Conservation (phyloP, 2,797 vertebrate genomes). For the Acanthurus lineatus region DNA sequence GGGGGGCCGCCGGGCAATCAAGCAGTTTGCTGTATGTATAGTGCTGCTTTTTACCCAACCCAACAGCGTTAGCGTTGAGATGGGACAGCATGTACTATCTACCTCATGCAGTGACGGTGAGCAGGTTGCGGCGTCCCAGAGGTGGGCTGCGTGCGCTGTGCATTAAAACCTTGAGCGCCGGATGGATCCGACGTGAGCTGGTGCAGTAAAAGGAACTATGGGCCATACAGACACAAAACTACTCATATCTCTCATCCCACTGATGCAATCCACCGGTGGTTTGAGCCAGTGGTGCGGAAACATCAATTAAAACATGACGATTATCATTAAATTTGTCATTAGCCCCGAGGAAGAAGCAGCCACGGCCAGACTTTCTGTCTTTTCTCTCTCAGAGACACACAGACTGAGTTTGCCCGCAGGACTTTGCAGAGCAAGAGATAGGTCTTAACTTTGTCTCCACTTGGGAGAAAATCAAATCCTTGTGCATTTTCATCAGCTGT, state of each 20-base stretch:
- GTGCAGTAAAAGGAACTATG: slow-evolving; percentile 42
- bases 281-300: slow-evolving; percentile 79
- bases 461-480: slow-evolving; percentile 89
- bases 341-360: slow-evolving; percentile 70
- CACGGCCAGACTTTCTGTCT: slow-evolving; percentile 48
- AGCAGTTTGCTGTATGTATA: slow-evolving; percentile 48
- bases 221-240: slow-evolving; percentile 52
- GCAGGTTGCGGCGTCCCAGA: slow-evolving; percentile 60
- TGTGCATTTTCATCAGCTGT: slow-evolving; percentile 93
- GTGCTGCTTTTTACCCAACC: slow-evolving; percentile 44
- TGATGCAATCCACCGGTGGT: slow-evolving; percentile 75
- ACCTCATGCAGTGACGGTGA: slow-evolving; percentile 53
- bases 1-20: slow-evolving; percentile 70
- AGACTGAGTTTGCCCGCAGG: slow-evolving; percentile 72
- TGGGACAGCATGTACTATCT: slow-evolving; percentile 51
- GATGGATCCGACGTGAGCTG: slow-evolving; percentile 51
- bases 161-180: slow-evolving; percentile 60
- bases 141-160: slow-evolving; percentile 38
- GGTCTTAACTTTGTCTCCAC: slow-evolving; percentile 89
- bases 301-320: slow-evolving; percentile 84
- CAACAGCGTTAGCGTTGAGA: slow-evolving; percentile 29
- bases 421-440: slow-evolving; percentile 79
- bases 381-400: slow-evolving; percentile 47
- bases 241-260: slow-evolving; percentile 65
- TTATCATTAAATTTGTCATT: slow-evolving; percentile 83